Evolutionary conservation across 1,140 invertebrate species (phyloP).

Genomic region (Nasonia vitripennis): DNA sequence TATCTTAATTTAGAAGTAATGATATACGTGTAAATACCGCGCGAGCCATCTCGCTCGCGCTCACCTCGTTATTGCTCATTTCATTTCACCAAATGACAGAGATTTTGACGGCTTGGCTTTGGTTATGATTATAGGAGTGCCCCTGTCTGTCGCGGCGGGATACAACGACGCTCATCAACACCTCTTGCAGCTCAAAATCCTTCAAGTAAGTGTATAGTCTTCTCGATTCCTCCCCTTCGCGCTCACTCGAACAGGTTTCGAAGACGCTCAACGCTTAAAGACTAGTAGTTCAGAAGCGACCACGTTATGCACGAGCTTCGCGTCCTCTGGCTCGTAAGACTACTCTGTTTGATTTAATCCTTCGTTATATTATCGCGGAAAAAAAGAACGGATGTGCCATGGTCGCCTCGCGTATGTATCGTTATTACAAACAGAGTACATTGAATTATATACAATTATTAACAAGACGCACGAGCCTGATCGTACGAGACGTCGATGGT

Average conservation of each 20-base stretch:
- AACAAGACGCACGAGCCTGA: conserved; percentile 67
- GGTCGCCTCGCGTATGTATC: conserved; percentile 16
- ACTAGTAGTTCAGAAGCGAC: conserved; percentile 57
- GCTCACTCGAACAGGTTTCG: conserved; percentile 21
- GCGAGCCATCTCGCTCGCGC: not conserved
- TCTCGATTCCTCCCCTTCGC: not conserved
- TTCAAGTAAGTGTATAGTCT: not conserved
- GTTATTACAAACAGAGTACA: conserved; percentile 59
- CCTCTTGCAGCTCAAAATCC: not conserved
- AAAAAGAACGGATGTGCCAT: not conserved
- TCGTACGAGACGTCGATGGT: conserved; percentile 6
- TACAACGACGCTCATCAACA: not conserved
- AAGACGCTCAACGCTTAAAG: conserved; percentile 55
- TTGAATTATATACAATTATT: conserved; percentile 70
- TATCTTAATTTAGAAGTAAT: not conserved
- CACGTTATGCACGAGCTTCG: not conserved
- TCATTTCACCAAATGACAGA: not conserved
- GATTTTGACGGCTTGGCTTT: not conserved
- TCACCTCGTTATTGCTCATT: conserved; percentile 8
- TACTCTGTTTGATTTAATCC: not conserved
- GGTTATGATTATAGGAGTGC: conserved; percentile 8
- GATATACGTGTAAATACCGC: not conserved
- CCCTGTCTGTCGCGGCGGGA: conserved; percentile 11
- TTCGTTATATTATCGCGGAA: no score
- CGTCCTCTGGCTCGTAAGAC: not conserved